phyloP scores from a whole-genome alignment of 2,797 vertebrate genomes.

The Acanthornis magna region DNA sequence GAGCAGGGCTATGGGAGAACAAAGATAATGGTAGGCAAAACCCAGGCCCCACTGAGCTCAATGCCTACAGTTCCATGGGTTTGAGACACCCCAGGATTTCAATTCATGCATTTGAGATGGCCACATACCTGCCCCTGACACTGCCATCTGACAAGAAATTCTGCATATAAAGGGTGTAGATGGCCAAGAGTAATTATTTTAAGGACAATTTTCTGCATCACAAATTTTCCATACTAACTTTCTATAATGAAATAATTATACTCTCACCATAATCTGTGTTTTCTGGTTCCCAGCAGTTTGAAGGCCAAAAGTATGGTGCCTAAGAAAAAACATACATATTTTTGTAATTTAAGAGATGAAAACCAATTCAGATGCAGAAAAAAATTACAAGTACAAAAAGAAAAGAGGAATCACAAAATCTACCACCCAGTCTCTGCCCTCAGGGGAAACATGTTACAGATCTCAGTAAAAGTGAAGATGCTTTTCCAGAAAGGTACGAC shows the following conservation, averaged over 20 bases:
- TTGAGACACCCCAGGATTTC: background rate
- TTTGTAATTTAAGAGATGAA: background rate
- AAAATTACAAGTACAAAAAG: background rate
- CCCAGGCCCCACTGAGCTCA: background rate
- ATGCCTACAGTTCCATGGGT: background rate
- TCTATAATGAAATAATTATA: background rate
- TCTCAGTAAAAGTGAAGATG: background rate
- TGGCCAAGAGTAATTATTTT: background rate
- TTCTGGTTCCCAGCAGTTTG: conserved; percentile 97
- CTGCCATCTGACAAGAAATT: background rate
- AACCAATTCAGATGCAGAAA: background rate
- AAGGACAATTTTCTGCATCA: background rate
- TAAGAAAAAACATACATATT: conserved; percentile 63
- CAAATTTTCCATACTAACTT: background rate
- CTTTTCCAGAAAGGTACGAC: background rate
- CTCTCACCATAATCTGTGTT: conserved; percentile 95
- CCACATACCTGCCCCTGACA: background rate
- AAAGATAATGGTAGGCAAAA: background rate
- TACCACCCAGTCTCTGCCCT: background rate
- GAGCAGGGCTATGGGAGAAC: background rate
- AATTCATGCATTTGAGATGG: background rate
- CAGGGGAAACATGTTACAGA: background rate
- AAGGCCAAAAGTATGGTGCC: conserved; percentile 96
- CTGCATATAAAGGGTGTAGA: background rate
- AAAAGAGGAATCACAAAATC: background rate